Evolutionary conservation across 2,888 invertebrate species (phyloP).

Genomic region (Deilephila porcellus): DNA sequence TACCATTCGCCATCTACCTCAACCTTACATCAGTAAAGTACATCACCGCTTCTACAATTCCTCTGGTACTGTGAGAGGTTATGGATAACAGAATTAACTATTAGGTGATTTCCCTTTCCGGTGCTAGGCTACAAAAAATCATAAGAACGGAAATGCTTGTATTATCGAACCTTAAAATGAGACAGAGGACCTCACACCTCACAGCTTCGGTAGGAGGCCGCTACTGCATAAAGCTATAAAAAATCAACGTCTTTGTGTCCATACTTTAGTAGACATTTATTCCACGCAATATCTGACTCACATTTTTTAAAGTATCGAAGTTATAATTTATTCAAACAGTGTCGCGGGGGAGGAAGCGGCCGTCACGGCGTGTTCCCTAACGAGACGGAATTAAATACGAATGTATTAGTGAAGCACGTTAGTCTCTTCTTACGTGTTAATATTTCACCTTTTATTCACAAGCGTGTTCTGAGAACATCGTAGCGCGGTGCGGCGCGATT

Average conservation of each 20-base stretch:
- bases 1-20: too few species aligned
- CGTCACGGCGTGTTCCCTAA: slow-evolving; percentile 70
- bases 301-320: slow-evolving; percentile 25
- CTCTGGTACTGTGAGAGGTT: too few species aligned
- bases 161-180: too few species aligned
- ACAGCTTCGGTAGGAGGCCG: neutral
- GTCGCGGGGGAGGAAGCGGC: slow-evolving; percentile 72
- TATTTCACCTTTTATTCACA: slow-evolving; percentile 67
- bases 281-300: slow-evolving; percentile 30
- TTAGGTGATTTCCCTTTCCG: too few species aligned
- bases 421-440: slow-evolving; percentile 68
- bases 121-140: too few species aligned
- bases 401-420: slow-evolving; percentile 60
- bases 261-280: neutral
- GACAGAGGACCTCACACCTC: too few species aligned
- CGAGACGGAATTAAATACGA: slow-evolving; percentile 80
- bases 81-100: too few species aligned
- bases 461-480: slow-evolving; percentile 67
- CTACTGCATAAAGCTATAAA: neutral
- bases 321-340: slow-evolving; percentile 67
- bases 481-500: slow-evolving; percentile 63
- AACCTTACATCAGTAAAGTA: too few species aligned
- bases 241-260: neutral
- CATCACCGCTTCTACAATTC: too few species aligned
- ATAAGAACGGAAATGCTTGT: too few species aligned